These are phyloP conservation scores for Sebastes steindachneri DNA, from an alignment of 2,797 vertebrate genomes.

Conservation along the genomic window DNA sequence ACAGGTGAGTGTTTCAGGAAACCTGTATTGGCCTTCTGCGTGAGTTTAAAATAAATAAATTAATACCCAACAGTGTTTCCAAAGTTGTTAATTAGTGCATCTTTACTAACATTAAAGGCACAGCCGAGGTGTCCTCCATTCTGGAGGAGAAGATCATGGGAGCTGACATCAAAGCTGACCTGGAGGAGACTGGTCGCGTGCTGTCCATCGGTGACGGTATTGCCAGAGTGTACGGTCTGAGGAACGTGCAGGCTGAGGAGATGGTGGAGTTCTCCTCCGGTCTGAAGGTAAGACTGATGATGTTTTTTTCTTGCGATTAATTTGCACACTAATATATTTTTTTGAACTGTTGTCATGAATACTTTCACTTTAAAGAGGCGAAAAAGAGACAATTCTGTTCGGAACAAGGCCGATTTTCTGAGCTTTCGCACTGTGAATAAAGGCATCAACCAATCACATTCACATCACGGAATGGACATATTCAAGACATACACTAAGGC, in stretches of 20 bases:
- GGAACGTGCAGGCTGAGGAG: constrained; percentile 97
- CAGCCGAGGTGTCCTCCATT: constrained; percentile 91
- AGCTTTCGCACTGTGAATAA: too few relatives aligned
- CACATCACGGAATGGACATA: too few relatives aligned
- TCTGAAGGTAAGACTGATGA: constrained; percentile 85
- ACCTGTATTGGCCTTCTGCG: not conserved
- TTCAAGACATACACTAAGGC: too few relatives aligned
- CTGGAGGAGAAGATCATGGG: constrained; percentile 95
- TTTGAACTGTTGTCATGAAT: too few relatives aligned
- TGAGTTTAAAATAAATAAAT: not conserved
- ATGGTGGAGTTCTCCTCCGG: constrained; percentile 99
- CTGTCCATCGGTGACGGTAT: constrained; percentile 97
- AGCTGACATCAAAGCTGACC: constrained; percentile 88
- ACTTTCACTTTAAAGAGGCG: too few relatives aligned
- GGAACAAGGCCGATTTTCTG: too few relatives aligned
- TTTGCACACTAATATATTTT: too few relatives aligned
- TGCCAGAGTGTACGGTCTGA: constrained; percentile 93
- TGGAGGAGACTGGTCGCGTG: constrained; percentile 95
- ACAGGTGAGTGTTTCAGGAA: constrained; percentile 81
- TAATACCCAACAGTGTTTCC: not conserved
- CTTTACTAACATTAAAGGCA: constrained; percentile 42
- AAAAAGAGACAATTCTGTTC: too few relatives aligned
- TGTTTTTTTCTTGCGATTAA: not conserved
- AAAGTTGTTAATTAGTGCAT: not conserved
- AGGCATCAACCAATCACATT: too few relatives aligned